Evolutionary conservation across 2,797 vertebrate genomes (phyloP), one percentile per base, ranked within the genome.

Genomic region (Eleutherodactylus coqui): DNA sequence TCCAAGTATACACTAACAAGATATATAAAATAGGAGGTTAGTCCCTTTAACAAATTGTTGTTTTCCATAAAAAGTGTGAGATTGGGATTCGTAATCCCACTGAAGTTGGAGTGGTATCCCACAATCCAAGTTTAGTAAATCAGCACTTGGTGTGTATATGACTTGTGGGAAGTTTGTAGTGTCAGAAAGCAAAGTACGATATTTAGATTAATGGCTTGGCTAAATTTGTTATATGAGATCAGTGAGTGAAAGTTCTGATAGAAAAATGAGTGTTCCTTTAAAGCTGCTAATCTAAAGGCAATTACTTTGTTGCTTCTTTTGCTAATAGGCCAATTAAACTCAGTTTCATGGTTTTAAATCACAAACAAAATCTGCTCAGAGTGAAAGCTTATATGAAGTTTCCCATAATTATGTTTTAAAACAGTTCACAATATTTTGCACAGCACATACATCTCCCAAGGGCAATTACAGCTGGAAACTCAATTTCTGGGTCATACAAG

Each of bases 241-340:
- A 45, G 41, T n/a, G n/a, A 43, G 41, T 45, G 70, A 45, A 73
- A 73, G 38, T 73, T 73, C 21, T 45, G 41, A 70, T 70, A 70
- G 34, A 41, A 70, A 70, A 70, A 43, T 70, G 67, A 70, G 55
- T 78, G 76, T 41, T 78, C 38, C 55, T 38, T 60, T 32, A 78
- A 78, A 58, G 17, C n/a, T 38, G 32, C 77, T 79, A 79, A 62
- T 41, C 55, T 79, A 79, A 79, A 79, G 62, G 77, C 77, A 62
- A 79, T 79, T 79, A 79, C 77, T 79, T 79, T 79, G 55, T 79
- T 79, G 77, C 77, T 79, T 79, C 38, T 43, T 79, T 79, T 79
- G 77, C 77, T 60, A 79, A 79, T 79, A 62, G 77, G 77, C 77
- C 77, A 79, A 79, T 79, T 79, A 79, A 79, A 79, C 58, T 79